phyloP scores from a whole-genome alignment of 2,113 vertebrate genomes.

The Ciconia boyciana region DNA sequence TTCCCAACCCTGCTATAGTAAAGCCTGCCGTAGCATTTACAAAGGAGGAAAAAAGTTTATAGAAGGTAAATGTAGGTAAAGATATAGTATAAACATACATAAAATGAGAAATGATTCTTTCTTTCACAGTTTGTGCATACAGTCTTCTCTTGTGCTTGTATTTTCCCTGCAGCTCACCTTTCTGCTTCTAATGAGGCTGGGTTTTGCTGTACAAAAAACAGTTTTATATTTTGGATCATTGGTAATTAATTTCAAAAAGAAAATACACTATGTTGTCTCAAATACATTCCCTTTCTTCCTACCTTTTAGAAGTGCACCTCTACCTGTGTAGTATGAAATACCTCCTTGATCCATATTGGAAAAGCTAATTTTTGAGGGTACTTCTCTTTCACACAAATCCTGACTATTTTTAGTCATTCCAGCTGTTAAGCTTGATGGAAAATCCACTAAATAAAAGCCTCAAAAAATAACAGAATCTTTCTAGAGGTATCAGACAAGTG shows the following conservation, averaged over 20 bases:
- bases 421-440: neutral
- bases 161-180: neutral
- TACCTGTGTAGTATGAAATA: neutral
- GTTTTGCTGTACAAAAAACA: neutral
- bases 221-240: neutral
- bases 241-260: neutral
- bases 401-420: neutral
- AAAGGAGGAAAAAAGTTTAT: neutral
- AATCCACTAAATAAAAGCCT: neutral
- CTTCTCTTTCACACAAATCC: neutral
- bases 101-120: neutral
- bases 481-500: neutral
- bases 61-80: neutral
- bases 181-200: neutral
- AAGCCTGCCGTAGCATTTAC: neutral
- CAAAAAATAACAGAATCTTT: neutral
- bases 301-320: accelerated
- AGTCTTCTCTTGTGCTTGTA: neutral
- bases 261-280: neutral
- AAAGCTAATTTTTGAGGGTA: neutral
- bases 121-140: neutral
- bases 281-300: neutral
- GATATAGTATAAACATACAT: neutral
- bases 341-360: neutral
- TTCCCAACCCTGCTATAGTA: neutral